Evolutionary conservation across 2,113 vertebrate genomes (phyloP), one percentile per base, ranked within the genome.

Genomic region (Dicentrarchus labrax): DNA sequence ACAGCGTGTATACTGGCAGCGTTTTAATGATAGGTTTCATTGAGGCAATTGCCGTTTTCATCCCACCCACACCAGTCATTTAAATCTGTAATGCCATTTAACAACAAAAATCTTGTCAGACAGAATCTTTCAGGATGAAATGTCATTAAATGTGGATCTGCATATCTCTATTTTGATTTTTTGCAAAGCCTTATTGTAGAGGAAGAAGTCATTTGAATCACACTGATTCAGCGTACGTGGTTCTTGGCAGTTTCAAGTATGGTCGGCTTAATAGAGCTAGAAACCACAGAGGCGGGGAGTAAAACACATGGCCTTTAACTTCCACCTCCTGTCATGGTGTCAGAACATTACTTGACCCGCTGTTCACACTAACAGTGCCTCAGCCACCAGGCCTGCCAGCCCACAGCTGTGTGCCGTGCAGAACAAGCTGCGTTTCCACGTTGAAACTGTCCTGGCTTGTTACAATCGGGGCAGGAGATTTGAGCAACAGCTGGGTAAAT

Each of bases 181-280:
- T 38, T 53, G 19, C 13, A 22, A 6, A 51, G 22, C 45, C 9
- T 16, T 16, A 3, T 66, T 41, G 22, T 17, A 36, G 72, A n/a
- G 8, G 38, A 45, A 15, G 13, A 9, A 71, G 45, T 78, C 15
- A 57, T 68, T 77, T 68, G 16, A 59, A 48, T 38, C 39, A 8
- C 59, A n/a, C 53, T 39, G 51, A 64, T 48, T 60, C 41, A 11
- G 50, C 47, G 19, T 76, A 21, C 22, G 48, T 73, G 80, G 77
- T 92, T 92, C 91, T 87, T 87, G 91, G 87, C 86, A 89, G 88
- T 72, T 86, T 89, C 60, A 81, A 61, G 50, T 11, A 76, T 8
- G 38, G 24, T 10, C 47, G n/a, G 53, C 65, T 67, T 74, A 91
- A 83, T 82, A 62, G 66, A 62, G 39, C 80, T 75, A 8, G 54